Conservation (phyloP, 2,113 vertebrate genomes). For the Galeopterus variegatus region DNA sequence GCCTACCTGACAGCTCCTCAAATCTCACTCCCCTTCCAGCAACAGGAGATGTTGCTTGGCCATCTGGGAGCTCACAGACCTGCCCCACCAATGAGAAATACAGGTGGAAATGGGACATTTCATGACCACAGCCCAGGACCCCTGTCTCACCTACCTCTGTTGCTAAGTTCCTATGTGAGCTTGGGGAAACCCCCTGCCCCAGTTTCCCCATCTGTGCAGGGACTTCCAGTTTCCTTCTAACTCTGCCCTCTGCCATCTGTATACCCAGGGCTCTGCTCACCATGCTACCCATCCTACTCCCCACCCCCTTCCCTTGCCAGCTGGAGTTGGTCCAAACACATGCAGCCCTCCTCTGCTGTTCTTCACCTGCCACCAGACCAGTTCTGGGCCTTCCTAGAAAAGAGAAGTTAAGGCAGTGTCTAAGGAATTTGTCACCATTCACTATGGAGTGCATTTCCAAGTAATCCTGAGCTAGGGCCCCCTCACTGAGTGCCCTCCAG, state of each 20-base stretch:
- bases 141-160: background rate
- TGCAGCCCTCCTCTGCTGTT: too few species aligned
- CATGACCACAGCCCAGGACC: background rate
- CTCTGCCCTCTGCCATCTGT: background rate
- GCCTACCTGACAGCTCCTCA: background rate
- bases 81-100: background rate
- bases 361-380: background rate
- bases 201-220: background rate
- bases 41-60: background rate
- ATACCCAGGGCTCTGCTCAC: background rate
- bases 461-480: background rate
- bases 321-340: background rate
- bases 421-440: background rate
- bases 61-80: background rate
- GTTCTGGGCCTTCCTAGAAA: background rate
- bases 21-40: background rate
- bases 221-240: background rate
- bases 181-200: background rate
- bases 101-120: background rate
- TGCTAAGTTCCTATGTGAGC: background rate
- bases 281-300: background rate
- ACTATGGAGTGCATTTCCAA: background rate
- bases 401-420: background rate
- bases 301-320: rapidly evolving
- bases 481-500: background rate